These are phyloP conservation scores for Aphelenchoides avenae DNA, from an alignment of 1,140 invertebrate genomes.

Conservation along the genomic window DNA sequence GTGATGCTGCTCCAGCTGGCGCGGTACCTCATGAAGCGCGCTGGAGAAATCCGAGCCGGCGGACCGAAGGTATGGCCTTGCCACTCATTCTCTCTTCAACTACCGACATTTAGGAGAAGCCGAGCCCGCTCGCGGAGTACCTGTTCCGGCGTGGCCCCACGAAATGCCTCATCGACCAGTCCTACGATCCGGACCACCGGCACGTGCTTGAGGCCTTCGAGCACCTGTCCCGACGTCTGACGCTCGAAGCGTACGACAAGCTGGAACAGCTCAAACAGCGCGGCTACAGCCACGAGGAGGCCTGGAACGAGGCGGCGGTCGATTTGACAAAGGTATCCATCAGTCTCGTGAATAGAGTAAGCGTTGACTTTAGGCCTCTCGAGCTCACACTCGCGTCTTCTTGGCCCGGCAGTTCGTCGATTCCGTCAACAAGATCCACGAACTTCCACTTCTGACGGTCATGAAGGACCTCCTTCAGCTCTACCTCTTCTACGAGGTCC, in stretches of 20 bases:
- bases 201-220: constrained; percentile 42
- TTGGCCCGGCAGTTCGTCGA: constrained; percentile 40
- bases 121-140: constrained; percentile 28
- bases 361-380: constrained; percentile 26
- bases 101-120: background rate
- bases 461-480: constrained; percentile 33
- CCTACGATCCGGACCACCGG: background rate
- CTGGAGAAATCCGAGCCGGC: constrained; percentile 56
- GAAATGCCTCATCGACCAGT: background rate
- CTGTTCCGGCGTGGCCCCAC: background rate
- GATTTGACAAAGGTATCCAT: constrained; percentile 38
- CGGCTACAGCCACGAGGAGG: constrained; percentile 35
- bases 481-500: constrained; percentile 42
- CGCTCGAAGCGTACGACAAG: constrained; percentile 39
- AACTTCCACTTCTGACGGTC: constrained; percentile 25
- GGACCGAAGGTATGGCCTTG: background rate
- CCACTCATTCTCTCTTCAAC: background rate
- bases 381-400: constrained; percentile 47
- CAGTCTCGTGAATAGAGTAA: background rate
- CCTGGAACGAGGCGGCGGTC: constrained; percentile 52
- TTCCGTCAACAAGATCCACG: constrained; percentile 24
- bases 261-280: constrained; percentile 32
- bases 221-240: constrained; percentile 53
- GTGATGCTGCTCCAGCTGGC: constrained; percentile 83
- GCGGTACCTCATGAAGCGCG: constrained; percentile 79